Base-by-base conservation (phyloP, 2,888 invertebrate species). In the Drosophila affinis region DNA sequence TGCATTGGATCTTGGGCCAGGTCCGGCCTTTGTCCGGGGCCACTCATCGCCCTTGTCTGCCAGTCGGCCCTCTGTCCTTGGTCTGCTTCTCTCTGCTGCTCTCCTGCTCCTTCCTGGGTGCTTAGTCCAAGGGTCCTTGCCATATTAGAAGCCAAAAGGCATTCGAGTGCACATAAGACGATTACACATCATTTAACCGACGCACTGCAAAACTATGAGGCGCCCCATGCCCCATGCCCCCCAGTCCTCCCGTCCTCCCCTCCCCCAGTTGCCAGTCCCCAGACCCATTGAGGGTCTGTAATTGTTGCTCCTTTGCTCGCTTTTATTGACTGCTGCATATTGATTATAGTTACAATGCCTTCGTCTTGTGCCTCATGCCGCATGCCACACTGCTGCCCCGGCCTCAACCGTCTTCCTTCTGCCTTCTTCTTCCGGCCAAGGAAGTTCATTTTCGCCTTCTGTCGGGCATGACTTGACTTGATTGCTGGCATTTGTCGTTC, bases 161-260 rank as follows among this genome's bases (percentile, higher is more conserved):
- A 90, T 90, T 90, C 87, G 82, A 89, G 89, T 89, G 90, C 86
- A 82, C 87, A 86, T 90, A 90, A 90, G 91, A 91, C 90, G 90
- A 90, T 90, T 90, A 91, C 90, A 91, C 90, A 90, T 90, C 90
- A 90, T 90, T 90, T 90, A 90, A 90, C 90, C 83, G 91, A 84
- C 88, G 87, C 76, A 77, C 79, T 77, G 72, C 76, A 81, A 77
- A 88, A 81, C 87, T 83, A 84, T 79, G 77, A 72, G 55, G 58
- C 51, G 29, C 10, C 21, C 49, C 51, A 39, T 18, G 3, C 4
- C 6, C 9, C 17, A 14, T 3, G 39, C 9, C 9, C 4, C 9
- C 27, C 3, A 3, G 21, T 21, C 21, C 21, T 21, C 3, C 21
- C 3, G 21, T 21, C 12, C 6, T 53, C 46, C 47, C 34, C 4